Conservation (phyloP, 2,797 vertebrate species). For the Sebastes reedi region DNA sequence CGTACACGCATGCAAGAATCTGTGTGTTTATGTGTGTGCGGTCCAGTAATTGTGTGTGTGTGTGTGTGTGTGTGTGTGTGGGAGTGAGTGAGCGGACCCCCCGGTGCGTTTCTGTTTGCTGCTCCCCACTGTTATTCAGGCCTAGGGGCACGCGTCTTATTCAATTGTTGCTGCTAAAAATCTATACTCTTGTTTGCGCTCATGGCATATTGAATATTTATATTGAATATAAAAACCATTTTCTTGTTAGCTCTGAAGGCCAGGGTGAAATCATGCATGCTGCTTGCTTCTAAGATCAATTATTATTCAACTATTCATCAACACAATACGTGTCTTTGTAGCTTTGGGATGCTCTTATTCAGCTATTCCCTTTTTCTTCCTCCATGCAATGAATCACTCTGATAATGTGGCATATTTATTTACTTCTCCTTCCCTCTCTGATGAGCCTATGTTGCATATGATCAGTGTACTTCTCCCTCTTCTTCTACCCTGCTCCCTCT, state of each 20-base stretch:
- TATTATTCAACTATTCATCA: conserved; percentile 29
- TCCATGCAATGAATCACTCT: conserved; percentile 6
- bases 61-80: conserved; percentile 14
- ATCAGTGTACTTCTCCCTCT: conserved; percentile 1
- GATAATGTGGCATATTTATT: conserved; percentile 12
- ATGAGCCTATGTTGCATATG: conserved; percentile 6
- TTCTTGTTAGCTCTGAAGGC: not conserved
- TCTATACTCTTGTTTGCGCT: conserved; percentile 9
- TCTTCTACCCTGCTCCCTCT: not conserved
- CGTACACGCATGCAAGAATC: not conserved
- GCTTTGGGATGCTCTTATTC: not conserved
- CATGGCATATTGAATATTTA: conserved; percentile 26
- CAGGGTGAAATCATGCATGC: not conserved
- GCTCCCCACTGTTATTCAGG: conserved; percentile 26
- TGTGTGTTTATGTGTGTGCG: not conserved
- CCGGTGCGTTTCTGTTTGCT: conserved; percentile 51
- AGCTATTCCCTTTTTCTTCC: not conserved
- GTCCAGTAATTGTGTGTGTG: not conserved
- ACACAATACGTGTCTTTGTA: not conserved
- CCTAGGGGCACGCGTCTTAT: conserved; percentile 31
- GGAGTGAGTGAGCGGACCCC: conserved; percentile 27
- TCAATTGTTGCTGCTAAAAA: conserved; percentile 48
- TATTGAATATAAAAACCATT: not conserved
- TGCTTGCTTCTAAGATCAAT: conserved; percentile 14
- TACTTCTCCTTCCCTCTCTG: not conserved